A percentile compares a stretch with the other conserved stretches of the same genome.
Evolutionary conservation across 1,140 invertebrate species (phyloP).

Genomic region (Lysiphlebus fabarum): DNA sequence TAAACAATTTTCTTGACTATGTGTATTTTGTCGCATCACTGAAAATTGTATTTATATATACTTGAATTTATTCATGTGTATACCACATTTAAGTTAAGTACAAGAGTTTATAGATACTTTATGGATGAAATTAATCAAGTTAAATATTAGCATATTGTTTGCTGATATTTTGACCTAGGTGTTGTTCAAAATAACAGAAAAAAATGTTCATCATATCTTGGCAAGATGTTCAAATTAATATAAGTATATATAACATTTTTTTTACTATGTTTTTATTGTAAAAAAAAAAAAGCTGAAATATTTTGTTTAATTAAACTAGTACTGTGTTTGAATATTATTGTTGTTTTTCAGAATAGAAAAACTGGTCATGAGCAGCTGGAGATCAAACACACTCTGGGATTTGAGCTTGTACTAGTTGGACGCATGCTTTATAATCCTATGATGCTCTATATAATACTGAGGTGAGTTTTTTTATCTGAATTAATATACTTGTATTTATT

Average conservation of each 20-base stretch:
- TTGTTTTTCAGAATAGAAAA: background rate
- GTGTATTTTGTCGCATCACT: conserved; percentile 16
- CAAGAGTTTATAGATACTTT: conserved; percentile 25
- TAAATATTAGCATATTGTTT: background rate
- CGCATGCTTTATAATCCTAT: conserved; percentile 28
- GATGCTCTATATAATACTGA: too few species aligned
- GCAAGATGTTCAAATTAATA: background rate
- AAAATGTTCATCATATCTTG: too few species aligned
- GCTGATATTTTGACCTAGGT: conserved; percentile 8
- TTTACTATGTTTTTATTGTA: background rate
- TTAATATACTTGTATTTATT: too few species aligned
- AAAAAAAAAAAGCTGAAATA: background rate
- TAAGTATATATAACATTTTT: background rate
- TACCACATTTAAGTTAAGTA: conserved; percentile 3
- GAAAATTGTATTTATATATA: background rate
- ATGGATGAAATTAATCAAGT: conserved; percentile 8
- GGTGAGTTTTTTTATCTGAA: too few species aligned
- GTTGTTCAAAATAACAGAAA: conserved; percentile 7
- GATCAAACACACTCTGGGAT: background rate
- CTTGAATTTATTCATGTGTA: conserved; percentile 21
- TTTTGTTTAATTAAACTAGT: conserved; percentile 26
- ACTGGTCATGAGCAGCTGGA: conserved; percentile 1
- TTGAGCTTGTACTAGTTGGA: conserved; percentile 2
- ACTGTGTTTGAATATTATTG: background rate
- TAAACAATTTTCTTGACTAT: background rate